Percentiles rank a stretch among this genome's conserved stretches.
phyloP scores from a whole-genome alignment of 2,113 vertebrate species.

The Leptocoma aspasia region DNA sequence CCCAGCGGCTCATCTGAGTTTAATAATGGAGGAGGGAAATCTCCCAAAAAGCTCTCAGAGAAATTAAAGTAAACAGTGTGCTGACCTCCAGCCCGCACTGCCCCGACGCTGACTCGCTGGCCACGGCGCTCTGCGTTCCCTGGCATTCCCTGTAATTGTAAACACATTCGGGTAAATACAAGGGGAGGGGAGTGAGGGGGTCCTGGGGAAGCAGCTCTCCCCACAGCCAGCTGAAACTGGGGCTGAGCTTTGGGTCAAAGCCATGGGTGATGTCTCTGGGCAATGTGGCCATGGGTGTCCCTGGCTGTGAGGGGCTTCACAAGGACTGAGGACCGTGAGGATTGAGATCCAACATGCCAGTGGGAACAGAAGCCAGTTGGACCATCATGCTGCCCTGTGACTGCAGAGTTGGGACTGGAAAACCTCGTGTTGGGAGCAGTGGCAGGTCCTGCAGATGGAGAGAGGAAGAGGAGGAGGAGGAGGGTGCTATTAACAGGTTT shows the following conservation, averaged over 20 bases:
- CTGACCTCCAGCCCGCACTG: conserved; percentile 51
- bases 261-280: neutral
- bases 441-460: neutral
- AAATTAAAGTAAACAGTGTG: conserved; percentile 73
- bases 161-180: conserved; percentile 38
- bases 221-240: accelerated
- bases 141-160: conserved; percentile 42
- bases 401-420: neutral
- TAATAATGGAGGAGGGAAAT: conserved; percentile 66
- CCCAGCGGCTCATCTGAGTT: conserved; percentile 69
- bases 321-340: accelerated
- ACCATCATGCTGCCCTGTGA: accelerated
- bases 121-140: neutral
- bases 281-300: accelerated
- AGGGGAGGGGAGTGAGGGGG: neutral
- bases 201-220: neutral
- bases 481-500: neutral
- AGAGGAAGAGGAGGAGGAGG: neutral
- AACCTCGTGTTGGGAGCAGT: accelerated
- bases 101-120: conserved; percentile 43
- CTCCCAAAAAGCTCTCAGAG: conserved; percentile 68
- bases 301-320: neutral
- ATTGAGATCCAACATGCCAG: accelerated
- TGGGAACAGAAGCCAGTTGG: neutral
- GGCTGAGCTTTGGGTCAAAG: neutral